These are phyloP conservation scores for Anarsia innoxiella DNA, from an alignment of 2,888 invertebrate genomes.

Conservation along the genomic window DNA sequence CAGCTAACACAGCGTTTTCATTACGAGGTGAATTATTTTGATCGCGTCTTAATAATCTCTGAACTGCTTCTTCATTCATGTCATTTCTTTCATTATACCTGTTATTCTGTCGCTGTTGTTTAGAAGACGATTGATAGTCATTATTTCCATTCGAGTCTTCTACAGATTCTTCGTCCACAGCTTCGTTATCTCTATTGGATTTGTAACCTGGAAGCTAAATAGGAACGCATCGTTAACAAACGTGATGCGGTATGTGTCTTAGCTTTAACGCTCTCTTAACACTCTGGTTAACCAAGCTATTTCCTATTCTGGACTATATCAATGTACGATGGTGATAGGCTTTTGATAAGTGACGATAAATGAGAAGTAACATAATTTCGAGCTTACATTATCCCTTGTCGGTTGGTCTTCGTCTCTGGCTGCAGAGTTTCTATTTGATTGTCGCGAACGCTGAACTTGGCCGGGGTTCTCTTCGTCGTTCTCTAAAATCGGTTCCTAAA, in stretches of 20 bases:
- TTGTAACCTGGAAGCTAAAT: conserved; percentile 37
- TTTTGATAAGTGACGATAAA: too few species aligned
- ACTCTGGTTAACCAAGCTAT: too few species aligned
- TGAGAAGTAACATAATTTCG: not conserved
- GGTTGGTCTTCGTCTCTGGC: not conserved
- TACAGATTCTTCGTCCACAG: conserved; percentile 25
- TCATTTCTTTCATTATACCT: not conserved
- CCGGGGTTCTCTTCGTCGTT: not conserved
- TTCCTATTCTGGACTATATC: too few species aligned
- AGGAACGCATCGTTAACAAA: too few species aligned
- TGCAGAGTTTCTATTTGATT: not conserved
- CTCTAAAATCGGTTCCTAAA: too few species aligned
- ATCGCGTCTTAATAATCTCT: too few species aligned
- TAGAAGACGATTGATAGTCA: conserved; percentile 11
- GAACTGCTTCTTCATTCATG: too few species aligned
- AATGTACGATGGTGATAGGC: too few species aligned
- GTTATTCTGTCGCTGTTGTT: not conserved
- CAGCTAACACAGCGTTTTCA: conserved; percentile 14
- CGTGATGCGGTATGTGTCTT: too few species aligned
- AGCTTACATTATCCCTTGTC: not conserved
- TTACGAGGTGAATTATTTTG: conserved; percentile 8
- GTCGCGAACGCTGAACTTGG: not conserved
- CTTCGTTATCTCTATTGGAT: conserved; percentile 23
- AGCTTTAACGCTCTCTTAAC: too few species aligned
- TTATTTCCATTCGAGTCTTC: conserved; percentile 16